phyloP scores from a whole-genome alignment of 2,888 invertebrate species.

The Ecliptopera silaceata region DNA sequence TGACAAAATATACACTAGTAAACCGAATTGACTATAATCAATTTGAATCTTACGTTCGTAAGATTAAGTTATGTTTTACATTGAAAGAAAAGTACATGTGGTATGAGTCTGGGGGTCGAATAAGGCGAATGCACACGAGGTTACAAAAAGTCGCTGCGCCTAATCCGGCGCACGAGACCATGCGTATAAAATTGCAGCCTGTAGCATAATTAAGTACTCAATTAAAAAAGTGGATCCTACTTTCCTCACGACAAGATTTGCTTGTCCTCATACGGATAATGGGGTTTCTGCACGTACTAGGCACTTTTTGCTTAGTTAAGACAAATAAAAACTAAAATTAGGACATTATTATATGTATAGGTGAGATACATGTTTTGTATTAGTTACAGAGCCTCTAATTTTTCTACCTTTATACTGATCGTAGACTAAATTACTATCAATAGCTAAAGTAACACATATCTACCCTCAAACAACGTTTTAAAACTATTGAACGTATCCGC shows the following conservation, averaged over 20 bases:
- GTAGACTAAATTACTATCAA: no score
- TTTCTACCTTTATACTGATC: no score
- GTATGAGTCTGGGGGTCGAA: constrained; percentile 29
- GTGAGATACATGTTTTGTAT: no score
- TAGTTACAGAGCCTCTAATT: no score
- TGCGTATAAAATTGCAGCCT: constrained; percentile 24
- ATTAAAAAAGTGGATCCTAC: constrained; percentile 34
- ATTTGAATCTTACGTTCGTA: background rate
- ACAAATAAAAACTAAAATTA: no score
- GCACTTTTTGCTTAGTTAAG: no score
- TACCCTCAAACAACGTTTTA: no score
- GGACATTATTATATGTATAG: no score
- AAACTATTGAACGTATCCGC: no score
- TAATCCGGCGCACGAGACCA: constrained; percentile 10
- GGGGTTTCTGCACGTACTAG: constrained; percentile 3
- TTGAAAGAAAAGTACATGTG: background rate
- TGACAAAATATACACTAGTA: background rate
- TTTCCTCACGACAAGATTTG: constrained; percentile 31
- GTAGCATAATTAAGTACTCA: constrained; percentile 34
- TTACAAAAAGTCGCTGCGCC: constrained; percentile 27
- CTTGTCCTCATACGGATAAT: constrained; percentile 24
- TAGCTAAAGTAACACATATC: no score
- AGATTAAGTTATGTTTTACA: background rate
- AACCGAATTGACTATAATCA: background rate
- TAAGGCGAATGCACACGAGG: constrained; percentile 32